Percentiles rank a stretch among this genome's conserved stretches.
Conservation (phyloP, 2,113 vertebrate species). For the Lipotes vexillifer region DNA sequence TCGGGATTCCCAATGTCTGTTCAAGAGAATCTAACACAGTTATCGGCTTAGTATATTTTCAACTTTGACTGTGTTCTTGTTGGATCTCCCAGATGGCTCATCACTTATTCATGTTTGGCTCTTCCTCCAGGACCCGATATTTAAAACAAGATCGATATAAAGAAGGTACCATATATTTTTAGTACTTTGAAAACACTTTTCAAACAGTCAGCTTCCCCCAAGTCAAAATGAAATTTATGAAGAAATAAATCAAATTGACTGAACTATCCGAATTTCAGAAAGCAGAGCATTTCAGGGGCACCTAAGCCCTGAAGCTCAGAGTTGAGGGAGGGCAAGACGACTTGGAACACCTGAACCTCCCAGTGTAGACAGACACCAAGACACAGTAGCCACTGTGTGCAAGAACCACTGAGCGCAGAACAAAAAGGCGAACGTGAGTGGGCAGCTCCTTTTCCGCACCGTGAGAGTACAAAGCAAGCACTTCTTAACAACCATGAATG, state of each 20-base stretch:
- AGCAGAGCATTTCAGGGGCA: constrained; percentile 15
- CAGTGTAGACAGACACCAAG: not conserved
- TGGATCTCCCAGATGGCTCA: not conserved
- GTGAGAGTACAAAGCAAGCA: not conserved
- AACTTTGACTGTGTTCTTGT: not conserved
- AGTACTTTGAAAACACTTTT: not conserved
- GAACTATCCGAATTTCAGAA: constrained; percentile 18
- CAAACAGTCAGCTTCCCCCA: not conserved
- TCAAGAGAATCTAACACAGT: not conserved
- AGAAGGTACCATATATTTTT: not conserved
- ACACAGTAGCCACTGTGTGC: not conserved
- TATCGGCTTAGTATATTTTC: not conserved
- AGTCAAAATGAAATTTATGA: not conserved
- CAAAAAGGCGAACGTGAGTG: not conserved
- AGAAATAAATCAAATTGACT: not conserved
- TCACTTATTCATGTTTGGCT: not conserved
- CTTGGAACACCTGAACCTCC: not conserved
- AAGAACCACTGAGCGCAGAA: not conserved
- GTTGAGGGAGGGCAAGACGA: not conserved
- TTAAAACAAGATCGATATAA: not conserved
- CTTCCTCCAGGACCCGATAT: not conserved
- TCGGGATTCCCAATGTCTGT: not conserved
- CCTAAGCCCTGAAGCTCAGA: not conserved
- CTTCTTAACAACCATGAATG: not conserved
- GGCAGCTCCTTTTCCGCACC: not conserved